Base-by-base conservation (phyloP, 2,113 vertebrate species). In the Heptranchias perlo region DNA sequence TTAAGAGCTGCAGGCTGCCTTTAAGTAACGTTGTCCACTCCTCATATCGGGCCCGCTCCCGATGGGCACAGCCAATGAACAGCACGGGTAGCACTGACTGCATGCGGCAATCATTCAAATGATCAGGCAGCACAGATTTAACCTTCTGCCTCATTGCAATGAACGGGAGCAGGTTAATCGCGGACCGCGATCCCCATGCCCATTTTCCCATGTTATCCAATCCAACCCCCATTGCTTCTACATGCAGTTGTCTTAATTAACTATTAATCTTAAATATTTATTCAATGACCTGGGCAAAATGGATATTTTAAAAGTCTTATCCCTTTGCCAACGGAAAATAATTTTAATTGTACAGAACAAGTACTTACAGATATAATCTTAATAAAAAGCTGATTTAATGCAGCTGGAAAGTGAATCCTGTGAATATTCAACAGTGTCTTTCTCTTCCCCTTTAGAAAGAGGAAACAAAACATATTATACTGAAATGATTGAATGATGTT, bases 261-360 rank as follows among this genome's bases (percentile, higher is more conserved):
- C 89, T 39, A 93, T 93, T 93, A n/a, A 93, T 93, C 58, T 93
- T 62, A 39, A 62, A 93, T 62, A 93, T 44, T n/a, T 64, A 93
- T 62, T 93, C 89, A 93, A 39, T n/a, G 10, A 39, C 64, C 58
- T 23, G 25, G 58, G 16, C 89, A 93, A 93, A 93, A 64, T 62
- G 1, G 2, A n/a, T 92, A 58, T 18, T 39, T 62, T 93, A 16
- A 39, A 93, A 64, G n/a, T 93, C 18, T 61, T n/a, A 93, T 62
- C n/a, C 8, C 76, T 44, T 82, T n/a, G 76, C 18, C 35, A 64
- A 93, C 14, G n/a, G 89, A 93, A 93, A 93, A 39, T 93, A 61
- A n/a, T 62, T 93, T 64, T 61, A 82, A 82, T 61, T 61, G 58
- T 39, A 61, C 35, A 54, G 86, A 47, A 92, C 31, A 54, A 61